Evolutionary conservation across 2,888 invertebrate genomes (phyloP).

Genomic region (Galerucella nymphaeae): DNA sequence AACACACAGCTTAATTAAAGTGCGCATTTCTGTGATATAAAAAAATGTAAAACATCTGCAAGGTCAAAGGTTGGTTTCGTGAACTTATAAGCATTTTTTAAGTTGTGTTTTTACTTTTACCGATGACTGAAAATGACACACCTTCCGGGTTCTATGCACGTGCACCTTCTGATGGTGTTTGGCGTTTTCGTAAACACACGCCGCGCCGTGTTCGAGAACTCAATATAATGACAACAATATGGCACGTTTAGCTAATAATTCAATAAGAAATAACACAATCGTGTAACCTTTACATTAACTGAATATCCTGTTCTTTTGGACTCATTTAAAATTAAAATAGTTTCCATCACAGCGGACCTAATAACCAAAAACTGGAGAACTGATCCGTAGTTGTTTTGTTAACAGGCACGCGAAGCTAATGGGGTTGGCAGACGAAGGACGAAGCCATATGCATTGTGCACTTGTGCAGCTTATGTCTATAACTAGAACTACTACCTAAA

Average conservation of each 20-base stretch:
- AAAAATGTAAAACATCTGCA: slow-evolving; percentile 56
- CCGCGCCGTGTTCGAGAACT: slow-evolving; percentile 17
- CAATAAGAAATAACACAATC: slow-evolving; percentile 5
- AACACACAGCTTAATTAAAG: slow-evolving; percentile 58
- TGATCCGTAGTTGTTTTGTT: no score
- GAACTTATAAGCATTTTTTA: slow-evolving; percentile 59
- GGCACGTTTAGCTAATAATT: slow-evolving; percentile 13
- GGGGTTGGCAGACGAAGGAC: no score
- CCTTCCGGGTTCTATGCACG: slow-evolving; percentile 55
- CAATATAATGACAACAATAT: slow-evolving; percentile 26
- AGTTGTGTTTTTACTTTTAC: slow-evolving; percentile 52
- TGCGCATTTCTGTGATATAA: slow-evolving; percentile 53
- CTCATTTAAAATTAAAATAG: no score
- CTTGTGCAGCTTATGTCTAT: no score
- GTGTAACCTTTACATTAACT: slow-evolving; percentile 5
- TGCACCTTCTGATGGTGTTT: slow-evolving; percentile 42
- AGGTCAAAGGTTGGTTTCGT: slow-evolving; percentile 58
- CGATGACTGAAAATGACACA: slow-evolving; percentile 54
- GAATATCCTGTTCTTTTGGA: background rate
- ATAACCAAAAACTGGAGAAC: no score
- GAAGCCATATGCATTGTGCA: no score
- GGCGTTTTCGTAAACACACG: slow-evolving; percentile 41
- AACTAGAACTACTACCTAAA: no score
- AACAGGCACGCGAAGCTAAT: no score
- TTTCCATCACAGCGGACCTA: no score